phyloP scores from a whole-genome alignment of 2,888 invertebrate genomes.

The Torymus aiolomorphi region DNA sequence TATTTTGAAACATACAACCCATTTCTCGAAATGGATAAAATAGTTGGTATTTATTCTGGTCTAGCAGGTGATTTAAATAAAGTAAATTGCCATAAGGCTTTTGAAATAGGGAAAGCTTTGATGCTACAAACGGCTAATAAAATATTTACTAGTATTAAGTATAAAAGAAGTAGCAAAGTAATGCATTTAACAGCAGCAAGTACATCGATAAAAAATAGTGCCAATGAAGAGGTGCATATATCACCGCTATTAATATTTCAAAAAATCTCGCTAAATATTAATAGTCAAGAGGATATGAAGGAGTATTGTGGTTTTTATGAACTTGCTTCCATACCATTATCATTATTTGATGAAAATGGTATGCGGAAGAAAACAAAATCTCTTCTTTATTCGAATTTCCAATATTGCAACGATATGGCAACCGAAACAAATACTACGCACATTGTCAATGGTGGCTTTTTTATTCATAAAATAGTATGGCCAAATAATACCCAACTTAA shows the following conservation, averaged over 20 bases:
- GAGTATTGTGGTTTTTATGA: constrained; percentile 59
- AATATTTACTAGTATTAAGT: constrained; percentile 49
- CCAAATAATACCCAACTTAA: constrained; percentile 22
- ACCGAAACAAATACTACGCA: constrained; percentile 61
- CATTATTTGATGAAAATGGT: constrained; percentile 54
- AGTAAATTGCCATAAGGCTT: constrained; percentile 36
- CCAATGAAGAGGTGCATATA: constrained; percentile 40
- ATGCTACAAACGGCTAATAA: constrained; percentile 48
- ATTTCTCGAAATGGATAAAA: constrained; percentile 59
- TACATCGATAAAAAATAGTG: constrained; percentile 24
- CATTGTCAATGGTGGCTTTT: constrained; percentile 52
- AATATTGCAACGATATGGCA: constrained; percentile 55
- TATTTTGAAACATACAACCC: constrained; percentile 61
- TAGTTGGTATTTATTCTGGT: constrained; percentile 59
- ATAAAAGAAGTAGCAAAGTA: constrained; percentile 12
- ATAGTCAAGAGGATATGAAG: constrained; percentile 62
- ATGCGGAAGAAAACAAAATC: constrained; percentile 60
- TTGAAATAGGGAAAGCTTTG: constrained; percentile 61
- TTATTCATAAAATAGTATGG: constrained; percentile 61
- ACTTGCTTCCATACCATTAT: constrained; percentile 55
- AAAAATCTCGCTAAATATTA: too few species aligned
- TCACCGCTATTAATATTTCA: too few species aligned
- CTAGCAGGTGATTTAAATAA: constrained; percentile 47
- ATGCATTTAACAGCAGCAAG: constrained; percentile 39
- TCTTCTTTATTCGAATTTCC: constrained; percentile 48